Evolutionary conservation across 1,140 invertebrate genomes (phyloP).

Genomic region (Bombus soroeensis): DNA sequence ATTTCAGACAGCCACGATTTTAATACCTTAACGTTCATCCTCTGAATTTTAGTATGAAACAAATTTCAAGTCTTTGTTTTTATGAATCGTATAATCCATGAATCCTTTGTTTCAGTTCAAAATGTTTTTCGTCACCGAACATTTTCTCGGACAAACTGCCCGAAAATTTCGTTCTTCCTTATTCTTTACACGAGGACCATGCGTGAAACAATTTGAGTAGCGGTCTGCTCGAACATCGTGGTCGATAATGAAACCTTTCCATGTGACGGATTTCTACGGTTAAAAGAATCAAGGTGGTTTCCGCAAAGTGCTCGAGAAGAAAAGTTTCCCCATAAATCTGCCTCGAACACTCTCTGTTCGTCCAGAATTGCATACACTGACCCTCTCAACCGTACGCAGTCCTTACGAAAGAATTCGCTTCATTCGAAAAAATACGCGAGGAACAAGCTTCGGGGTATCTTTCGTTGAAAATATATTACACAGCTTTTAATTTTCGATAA

Average conservation of each 20-base stretch:
- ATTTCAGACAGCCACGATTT: too few relatives aligned
- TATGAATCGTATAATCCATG: too few relatives aligned
- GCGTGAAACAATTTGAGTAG: conserved; percentile 33
- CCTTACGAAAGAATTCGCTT: background rate
- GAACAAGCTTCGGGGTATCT: background rate
- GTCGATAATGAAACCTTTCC: conserved; percentile 39
- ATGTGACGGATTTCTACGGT: conserved; percentile 38
- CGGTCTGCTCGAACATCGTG: background rate
- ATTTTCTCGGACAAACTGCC: background rate
- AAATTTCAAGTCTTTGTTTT: too few relatives aligned
- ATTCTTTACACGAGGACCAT: background rate
- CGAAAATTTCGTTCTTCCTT: background rate
- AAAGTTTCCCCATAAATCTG: too few relatives aligned
- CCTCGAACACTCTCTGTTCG: conserved; percentile 15
- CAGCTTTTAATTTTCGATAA: background rate
- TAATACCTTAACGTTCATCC: too few relatives aligned
- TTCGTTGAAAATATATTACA: background rate
- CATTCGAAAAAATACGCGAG: conserved; percentile 10
- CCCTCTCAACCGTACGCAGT: background rate
- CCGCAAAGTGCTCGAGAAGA: too few relatives aligned
- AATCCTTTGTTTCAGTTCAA: too few relatives aligned
- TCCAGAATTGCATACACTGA: conserved; percentile 40
- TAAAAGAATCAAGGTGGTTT: too few relatives aligned
- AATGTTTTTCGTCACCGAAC: background rate
- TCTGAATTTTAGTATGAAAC: too few relatives aligned